Conservation (phyloP, 2,888 invertebrate species). For the Phalera bucephala region DNA sequence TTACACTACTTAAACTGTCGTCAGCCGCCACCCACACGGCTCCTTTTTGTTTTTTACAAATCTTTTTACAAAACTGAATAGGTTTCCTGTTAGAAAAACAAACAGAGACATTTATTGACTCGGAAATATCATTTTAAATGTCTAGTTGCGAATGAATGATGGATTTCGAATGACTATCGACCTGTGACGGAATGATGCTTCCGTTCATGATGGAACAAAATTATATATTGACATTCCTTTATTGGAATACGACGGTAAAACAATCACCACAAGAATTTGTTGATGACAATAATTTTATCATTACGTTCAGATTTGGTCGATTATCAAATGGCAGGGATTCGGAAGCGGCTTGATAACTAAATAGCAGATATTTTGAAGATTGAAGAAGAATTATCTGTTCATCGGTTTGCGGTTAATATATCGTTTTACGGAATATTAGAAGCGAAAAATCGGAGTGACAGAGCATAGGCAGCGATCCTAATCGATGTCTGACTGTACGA, state of each 20-base stretch:
- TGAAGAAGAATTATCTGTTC: slow-evolving; percentile 61
- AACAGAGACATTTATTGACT: slow-evolving; percentile 77
- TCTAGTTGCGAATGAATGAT: slow-evolving; percentile 78
- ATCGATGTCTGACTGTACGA: slow-evolving; percentile 61
- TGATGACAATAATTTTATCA: slow-evolving; percentile 31
- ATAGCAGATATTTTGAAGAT: slow-evolving; percentile 2
- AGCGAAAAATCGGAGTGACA: slow-evolving; percentile 67
- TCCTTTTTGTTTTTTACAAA: slow-evolving; percentile 62
- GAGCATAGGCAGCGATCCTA: slow-evolving; percentile 69
- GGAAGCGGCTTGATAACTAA: not conserved
- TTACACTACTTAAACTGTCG: slow-evolving; percentile 82
- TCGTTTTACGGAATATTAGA: slow-evolving; percentile 59
- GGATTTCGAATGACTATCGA: slow-evolving; percentile 71
- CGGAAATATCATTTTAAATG: slow-evolving; percentile 63
- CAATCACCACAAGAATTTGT: slow-evolving; percentile 12
- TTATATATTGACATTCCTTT: slow-evolving; percentile 29
- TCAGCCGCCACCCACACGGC: slow-evolving; percentile 76
- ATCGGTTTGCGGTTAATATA: slow-evolving; percentile 69
- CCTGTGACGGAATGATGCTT: slow-evolving; percentile 57
- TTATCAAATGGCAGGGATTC: not conserved
- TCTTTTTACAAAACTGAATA: slow-evolving; percentile 72
- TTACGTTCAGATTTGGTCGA: slow-evolving; percentile 14
- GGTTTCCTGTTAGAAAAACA: slow-evolving; percentile 81
- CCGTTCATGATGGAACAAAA: slow-evolving; percentile 49
- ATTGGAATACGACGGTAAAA: slow-evolving; percentile 13